A percentile compares a stretch with the other conserved stretches of the same genome.
Evolutionary conservation across 2,888 invertebrate genomes (phyloP).

Genomic region (Tortricodes alternella): DNA sequence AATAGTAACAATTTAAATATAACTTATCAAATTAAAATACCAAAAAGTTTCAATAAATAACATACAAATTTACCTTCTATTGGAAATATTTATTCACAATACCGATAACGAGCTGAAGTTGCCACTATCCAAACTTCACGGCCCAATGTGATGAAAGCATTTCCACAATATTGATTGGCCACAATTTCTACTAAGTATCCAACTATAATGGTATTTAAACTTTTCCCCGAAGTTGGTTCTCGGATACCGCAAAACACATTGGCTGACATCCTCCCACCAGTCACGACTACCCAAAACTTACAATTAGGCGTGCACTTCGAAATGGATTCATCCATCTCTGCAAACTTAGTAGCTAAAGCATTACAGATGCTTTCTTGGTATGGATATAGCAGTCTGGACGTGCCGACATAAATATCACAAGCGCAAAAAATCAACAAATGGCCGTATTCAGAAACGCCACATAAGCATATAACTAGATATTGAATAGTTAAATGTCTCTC

Average conservation of each 20-base stretch:
- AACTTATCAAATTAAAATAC: no score
- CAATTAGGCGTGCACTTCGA: conserved; percentile 60
- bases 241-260: conserved; percentile 29
- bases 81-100: background rate
- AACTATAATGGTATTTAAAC: conserved; percentile 25
- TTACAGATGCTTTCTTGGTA: conserved; percentile 39
- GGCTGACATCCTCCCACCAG: conserved; percentile 29
- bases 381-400: conserved; percentile 10
- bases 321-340: conserved; percentile 65
- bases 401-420: background rate
- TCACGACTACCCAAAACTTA: conserved; percentile 47
- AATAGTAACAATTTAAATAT: no score
- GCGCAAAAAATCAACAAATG: no score
- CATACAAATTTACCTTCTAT: background rate
- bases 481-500: no score
- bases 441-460: no score
- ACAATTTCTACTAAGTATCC: conserved; percentile 17
- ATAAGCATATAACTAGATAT: no score
- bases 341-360: conserved; percentile 57
- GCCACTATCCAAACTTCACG: conserved; percentile 7
- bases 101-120: background rate
- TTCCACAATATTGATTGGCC: conserved; percentile 21
- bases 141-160: conserved; percentile 2
- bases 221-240: conserved; percentile 14
- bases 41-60: no score